A percentile compares a stretch with the other conserved stretches of the same genome.
phyloP scores from a whole-genome alignment of 2,797 vertebrate species.

The Gila robusta region DNA sequence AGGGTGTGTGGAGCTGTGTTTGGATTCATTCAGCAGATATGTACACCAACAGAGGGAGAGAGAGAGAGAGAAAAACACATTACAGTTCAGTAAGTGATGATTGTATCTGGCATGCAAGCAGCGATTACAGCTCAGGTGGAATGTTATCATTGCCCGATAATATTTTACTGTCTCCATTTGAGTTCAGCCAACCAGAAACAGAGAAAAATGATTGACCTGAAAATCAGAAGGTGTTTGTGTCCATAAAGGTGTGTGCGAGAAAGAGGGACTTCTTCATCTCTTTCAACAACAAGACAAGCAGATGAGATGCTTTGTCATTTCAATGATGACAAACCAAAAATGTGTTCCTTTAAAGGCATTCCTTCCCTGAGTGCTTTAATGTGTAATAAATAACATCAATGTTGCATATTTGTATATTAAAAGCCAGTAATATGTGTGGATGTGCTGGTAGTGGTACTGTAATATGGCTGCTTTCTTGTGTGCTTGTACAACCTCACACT shows the following conservation, averaged over 20 bases:
- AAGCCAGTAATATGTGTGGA: neutral
- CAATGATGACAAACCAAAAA: neutral
- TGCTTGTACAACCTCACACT: neutral
- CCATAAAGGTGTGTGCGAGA: conserved; percentile 4
- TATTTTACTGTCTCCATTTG: conserved; percentile 73
- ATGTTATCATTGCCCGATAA: conserved; percentile 74
- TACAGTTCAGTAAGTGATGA: conserved; percentile 35
- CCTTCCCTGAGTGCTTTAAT: neutral
- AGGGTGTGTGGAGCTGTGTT: conserved; percentile 2
- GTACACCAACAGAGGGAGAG: neutral
- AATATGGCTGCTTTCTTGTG: neutral
- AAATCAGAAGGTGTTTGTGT: conserved; percentile 28
- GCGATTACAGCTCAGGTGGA: conserved; percentile 71
- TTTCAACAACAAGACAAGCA: neutral
- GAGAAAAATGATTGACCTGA: conserved; percentile 49
- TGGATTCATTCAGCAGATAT: conserved; percentile 30
- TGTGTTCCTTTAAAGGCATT: neutral
- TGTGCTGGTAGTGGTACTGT: neutral
- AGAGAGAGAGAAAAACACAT: conserved; percentile 2
- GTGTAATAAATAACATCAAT: neutral
- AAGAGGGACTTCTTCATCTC: conserved; percentile 35
- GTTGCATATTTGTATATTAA: neutral
- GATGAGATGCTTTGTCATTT: neutral
- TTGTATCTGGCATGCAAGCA: conserved; percentile 66
- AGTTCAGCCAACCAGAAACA: conserved; percentile 68